A percentile compares a stretch with the other conserved stretches of the same genome.
Conservation (phyloP, 2,797 vertebrate genomes). For the Pipistrellus nathusii region DNA sequence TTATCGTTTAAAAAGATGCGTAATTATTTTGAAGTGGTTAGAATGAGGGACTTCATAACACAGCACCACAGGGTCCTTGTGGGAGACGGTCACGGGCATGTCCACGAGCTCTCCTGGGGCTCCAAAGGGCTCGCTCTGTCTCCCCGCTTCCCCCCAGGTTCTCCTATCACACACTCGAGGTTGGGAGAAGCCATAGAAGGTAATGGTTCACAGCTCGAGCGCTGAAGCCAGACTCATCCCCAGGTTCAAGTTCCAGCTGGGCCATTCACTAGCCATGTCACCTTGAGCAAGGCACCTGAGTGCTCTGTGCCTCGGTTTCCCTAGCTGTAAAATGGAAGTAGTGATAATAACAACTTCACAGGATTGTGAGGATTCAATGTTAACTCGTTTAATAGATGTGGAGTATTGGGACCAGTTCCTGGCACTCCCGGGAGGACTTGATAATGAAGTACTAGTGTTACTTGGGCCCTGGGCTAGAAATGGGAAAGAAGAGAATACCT, state of each 20-base stretch:
- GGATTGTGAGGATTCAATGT: not conserved
- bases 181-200: not conserved
- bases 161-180: not conserved
- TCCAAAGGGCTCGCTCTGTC: not conserved
- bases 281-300: not conserved
- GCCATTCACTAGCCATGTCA: not conserved
- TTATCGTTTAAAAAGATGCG: not conserved
- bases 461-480: not conserved
- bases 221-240: not conserved
- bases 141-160: not conserved
- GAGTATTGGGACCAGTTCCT: not conserved
- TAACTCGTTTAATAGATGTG: not conserved
- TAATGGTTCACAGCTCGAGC: not conserved
- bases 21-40: not conserved
- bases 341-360: not conserved
- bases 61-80: not conserved
- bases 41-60: not conserved
- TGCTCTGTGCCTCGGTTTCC: not conserved
- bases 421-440: not conserved
- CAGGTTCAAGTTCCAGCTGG: not conserved
- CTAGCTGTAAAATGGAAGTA: constrained; percentile 15
- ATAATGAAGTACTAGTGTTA: not conserved
- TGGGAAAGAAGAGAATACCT: not conserved
- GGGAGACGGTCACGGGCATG: not conserved
- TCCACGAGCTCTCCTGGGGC: not conserved